Evolutionary conservation across 1,140 invertebrate species (phyloP).

Genomic region (Ceratina calcarata): DNA sequence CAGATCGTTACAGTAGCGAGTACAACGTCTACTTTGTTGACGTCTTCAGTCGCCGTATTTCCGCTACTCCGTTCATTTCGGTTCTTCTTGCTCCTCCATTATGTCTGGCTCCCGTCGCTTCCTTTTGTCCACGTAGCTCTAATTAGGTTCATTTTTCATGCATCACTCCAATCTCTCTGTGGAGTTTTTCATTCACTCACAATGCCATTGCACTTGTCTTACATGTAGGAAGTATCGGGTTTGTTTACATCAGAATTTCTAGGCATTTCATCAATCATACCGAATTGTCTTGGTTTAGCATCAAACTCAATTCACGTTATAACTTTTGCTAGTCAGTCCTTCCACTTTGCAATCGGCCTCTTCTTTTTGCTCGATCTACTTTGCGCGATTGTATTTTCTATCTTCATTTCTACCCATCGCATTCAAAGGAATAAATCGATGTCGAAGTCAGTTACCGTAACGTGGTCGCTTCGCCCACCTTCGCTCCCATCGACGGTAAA

Average conservation of each 20-base stretch:
- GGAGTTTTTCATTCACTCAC: slow-evolving; percentile 1
- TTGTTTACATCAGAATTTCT: no score
- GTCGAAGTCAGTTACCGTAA: slow-evolving; percentile 7
- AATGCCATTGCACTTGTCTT: not conserved
- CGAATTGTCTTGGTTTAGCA: no score
- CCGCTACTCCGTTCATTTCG: slow-evolving; percentile 11
- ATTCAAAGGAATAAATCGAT: slow-evolving; percentile 1
- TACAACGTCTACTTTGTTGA: not conserved
- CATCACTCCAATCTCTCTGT: slow-evolving; percentile 8
- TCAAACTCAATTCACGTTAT: no score
- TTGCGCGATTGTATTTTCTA: no score
- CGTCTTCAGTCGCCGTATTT: slow-evolving; percentile 24
- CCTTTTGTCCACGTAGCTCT: slow-evolving; percentile 39
- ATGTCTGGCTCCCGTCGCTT: not conserved
- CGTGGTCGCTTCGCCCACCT: slow-evolving; percentile 13
- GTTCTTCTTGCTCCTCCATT: slow-evolving; percentile 29
- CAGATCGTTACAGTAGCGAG: slow-evolving; percentile 22
- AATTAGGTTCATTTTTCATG: slow-evolving; percentile 54
- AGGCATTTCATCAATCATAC: no score
- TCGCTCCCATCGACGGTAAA: slow-evolving; percentile 35
- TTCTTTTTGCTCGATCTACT: not conserved
- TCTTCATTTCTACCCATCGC: not conserved
- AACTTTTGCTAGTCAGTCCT: not conserved
- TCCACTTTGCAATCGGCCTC: not conserved
- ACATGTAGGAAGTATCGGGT: not conserved